Evolutionary conservation across 2,888 invertebrate genomes (phyloP), one percentile per base, ranked within the genome.

Genomic region (Cremastobaeus sp.): DNA sequence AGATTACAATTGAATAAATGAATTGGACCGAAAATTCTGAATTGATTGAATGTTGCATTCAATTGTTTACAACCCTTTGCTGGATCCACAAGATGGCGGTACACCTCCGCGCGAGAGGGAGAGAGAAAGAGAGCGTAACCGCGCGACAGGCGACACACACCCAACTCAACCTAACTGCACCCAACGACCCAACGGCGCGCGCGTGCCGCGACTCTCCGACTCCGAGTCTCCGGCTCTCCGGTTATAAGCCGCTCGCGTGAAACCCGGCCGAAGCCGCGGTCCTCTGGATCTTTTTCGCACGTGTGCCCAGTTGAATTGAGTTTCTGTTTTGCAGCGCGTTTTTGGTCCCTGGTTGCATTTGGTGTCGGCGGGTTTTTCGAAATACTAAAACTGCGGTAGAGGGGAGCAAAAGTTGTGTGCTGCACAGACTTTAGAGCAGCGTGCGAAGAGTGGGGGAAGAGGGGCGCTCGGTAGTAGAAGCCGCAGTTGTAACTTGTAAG

Each of bases 281-380:
- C 21, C 4, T 5, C 9, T 21, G 25, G 25, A 21, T 12, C n/a
- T 14, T 45, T 12, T 45, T 15, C 21, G 21, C 21, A 4, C 45
- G 17, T 20, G 45, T 11, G 45, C 32, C 45, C 21, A 25, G 25
- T 45, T n/a, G n/a, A n/a, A n/a, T n/a, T n/a, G n/a, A n/a, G n/a
- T n/a, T n/a, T n/a, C n/a, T n/a, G n/a, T n/a, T n/a, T n/a, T n/a
- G n/a, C n/a, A n/a, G n/a, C n/a, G n/a, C n/a, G n/a, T n/a, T n/a
- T n/a, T n/a, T n/a, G n/a, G n/a, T n/a, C 11, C 11, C 5, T 12
- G 4, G 12, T 3, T 15, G 43, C 11, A 25, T n/a, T 18, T 39
- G 20, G 9, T 32, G 4, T n/a, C 55, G 55, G 18, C 55, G 55
- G 32, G 41, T 43, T 55, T 55, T 55, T 55, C 55, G 55, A 55